Percentiles rank a stretch among this genome's conserved stretches.
Conservation (phyloP, 2,113 vertebrate species). For the Zapus hudsonius region DNA sequence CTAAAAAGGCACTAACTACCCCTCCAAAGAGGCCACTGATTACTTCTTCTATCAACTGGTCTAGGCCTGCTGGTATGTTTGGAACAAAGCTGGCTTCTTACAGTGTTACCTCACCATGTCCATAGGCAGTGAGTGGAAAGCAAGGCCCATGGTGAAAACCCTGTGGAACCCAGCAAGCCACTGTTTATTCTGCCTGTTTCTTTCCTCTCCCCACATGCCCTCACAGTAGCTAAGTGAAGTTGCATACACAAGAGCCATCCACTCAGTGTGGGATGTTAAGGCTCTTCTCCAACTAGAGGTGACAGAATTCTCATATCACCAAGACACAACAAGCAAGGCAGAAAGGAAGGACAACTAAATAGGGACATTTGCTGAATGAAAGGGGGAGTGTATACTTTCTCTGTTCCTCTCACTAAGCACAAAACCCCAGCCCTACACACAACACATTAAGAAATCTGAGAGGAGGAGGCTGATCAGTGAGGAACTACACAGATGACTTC, state of each 20-base stretch:
- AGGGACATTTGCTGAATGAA: not conserved
- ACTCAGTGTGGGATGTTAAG: too few species aligned
- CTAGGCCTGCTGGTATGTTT: too few species aligned
- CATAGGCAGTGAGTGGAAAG: not conserved
- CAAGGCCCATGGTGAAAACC: not conserved
- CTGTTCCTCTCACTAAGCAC: not conserved
- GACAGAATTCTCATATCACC: not conserved
- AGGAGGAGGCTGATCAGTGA: not conserved
- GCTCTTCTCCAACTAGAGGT: not conserved
- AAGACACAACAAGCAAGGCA: fast-evolving
- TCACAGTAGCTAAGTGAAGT: not conserved
- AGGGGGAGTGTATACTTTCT: fast-evolving
- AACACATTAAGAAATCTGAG: not conserved
- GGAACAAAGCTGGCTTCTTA: not conserved
- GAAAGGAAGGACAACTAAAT: not conserved
- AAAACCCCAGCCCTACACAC: not conserved
- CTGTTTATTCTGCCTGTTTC: not conserved
- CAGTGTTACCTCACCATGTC: not conserved
- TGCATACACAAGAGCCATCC: too few species aligned
- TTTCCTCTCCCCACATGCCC: not conserved
- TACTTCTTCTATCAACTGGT: not conserved
- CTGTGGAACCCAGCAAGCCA: not conserved
- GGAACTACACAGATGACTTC: not conserved
- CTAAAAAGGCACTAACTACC: not conserved
- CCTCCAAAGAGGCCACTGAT: not conserved